A percentile compares a stretch with the other conserved stretches of the same genome.
phyloP scores from a whole-genome alignment of 2,113 vertebrate species.

The Osmerus eperlanus region DNA sequence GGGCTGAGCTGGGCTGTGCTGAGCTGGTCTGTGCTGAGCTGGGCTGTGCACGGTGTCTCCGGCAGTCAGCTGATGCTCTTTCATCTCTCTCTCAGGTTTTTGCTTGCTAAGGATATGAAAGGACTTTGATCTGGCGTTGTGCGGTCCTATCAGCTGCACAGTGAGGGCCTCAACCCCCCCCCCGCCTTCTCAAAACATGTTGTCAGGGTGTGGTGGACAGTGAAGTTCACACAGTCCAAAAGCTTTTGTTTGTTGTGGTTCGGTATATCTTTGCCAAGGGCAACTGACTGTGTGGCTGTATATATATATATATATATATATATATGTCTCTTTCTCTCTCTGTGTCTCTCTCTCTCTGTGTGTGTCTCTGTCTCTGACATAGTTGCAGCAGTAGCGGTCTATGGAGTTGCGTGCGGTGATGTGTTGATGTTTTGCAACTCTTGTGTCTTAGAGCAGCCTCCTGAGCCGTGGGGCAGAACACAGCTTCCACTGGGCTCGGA shows the following conservation, averaged over 20 bases:
- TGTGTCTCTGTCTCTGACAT: slow-evolving; percentile 23
- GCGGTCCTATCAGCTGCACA: slow-evolving; percentile 47
- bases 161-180: slow-evolving; percentile 22
- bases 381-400: slow-evolving; percentile 36
- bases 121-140: slow-evolving; percentile 51
- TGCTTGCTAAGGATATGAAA: slow-evolving; percentile 33
- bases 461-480: slow-evolving; percentile 38
- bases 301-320: neutral
- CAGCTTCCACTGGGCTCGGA: slow-evolving; percentile 23
- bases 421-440: slow-evolving; percentile 45
- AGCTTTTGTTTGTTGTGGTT: slow-evolving; percentile 65
- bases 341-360: neutral
- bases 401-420: slow-evolving; percentile 32
- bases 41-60: slow-evolving; percentile 45
- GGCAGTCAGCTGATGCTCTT: slow-evolving; percentile 45
- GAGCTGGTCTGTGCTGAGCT: slow-evolving; percentile 16
- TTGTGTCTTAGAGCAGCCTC: slow-evolving; percentile 40
- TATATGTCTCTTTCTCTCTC: too few species aligned
- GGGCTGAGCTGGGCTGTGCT: slow-evolving; percentile 30
- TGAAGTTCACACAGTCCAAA: slow-evolving; percentile 51
- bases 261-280: slow-evolving; percentile 53
- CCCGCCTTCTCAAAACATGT: slow-evolving; percentile 46
- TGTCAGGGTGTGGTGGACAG: slow-evolving; percentile 62
- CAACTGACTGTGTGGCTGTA: slow-evolving; percentile 39
- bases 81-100: slow-evolving; percentile 45